phyloP scores from a whole-genome alignment of 1,140 invertebrate species.

The Sycobia sp. region DNA sequence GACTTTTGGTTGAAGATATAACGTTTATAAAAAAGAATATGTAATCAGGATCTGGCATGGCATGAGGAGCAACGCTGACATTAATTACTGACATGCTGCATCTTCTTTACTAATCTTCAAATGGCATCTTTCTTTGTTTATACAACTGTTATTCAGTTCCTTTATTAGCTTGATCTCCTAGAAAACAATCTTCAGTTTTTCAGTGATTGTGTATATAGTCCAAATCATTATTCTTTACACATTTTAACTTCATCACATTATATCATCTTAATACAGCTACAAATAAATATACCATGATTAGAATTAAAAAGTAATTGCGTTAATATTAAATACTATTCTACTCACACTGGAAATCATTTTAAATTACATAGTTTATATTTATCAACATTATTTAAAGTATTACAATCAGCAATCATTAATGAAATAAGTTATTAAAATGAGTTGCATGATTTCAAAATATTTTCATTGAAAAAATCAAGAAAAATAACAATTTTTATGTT shows the following conservation, averaged over 20 bases:
- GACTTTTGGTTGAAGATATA: constrained; percentile 48
- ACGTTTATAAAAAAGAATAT: constrained; percentile 39
- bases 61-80: constrained; percentile 55
- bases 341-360: no score
- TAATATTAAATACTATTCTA: no score
- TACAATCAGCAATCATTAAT: no score
- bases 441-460: no score
- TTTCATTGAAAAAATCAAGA: no score
- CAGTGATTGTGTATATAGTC: constrained; percentile 4
- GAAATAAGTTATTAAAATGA: no score
- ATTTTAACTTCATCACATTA: constrained; percentile 7
- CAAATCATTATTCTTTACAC: constrained; percentile 12
- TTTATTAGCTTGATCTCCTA: constrained; percentile 25
- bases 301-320: no score
- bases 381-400: no score
- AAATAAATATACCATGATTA: no score
- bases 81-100: constrained; percentile 48
- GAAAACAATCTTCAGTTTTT: constrained; percentile 18
- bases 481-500: no score
- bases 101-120: constrained; percentile 41
- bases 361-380: no score
- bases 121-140: constrained; percentile 23
- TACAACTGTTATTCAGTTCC: constrained; percentile 10
- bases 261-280: constrained; percentile 13
- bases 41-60: constrained; percentile 53